Evolutionary conservation across 2,113 vertebrate genomes (phyloP), one percentile per base, ranked within the genome.

Genomic region (Phalacrocorax pelagicus): DNA sequence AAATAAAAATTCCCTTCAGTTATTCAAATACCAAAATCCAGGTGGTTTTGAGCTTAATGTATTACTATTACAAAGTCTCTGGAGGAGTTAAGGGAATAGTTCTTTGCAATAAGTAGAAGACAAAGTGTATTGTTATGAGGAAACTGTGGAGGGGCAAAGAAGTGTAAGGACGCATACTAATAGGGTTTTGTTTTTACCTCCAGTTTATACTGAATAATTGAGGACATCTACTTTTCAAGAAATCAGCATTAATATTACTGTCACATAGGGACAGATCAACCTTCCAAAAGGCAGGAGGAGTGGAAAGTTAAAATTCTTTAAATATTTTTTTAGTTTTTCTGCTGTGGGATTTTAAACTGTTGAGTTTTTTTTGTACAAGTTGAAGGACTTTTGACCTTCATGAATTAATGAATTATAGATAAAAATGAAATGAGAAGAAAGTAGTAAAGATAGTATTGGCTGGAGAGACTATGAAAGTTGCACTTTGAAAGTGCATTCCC

Each of bases 341-440:
- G 59, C 63, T 20, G 9, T 74, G 93, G 75, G 75, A 96, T 88
- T 97, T 95, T 77, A 62, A 94, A 84, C 21, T 86, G 22, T 32
- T 87, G 54, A 75, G 12, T 9, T 40, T 54, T 90, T 65, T 95
- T 94, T 14, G 24, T 47, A 47, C 29, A 59, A 83, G 79, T 65
- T 54, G 26, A 81, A 95, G n/a, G 66, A 92, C 85, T 94, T 96
- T 57, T 94, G 71, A 96, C 92, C 93, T 95, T 96, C 42, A 70
- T 0, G 18, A 93, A 92, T 75, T 82, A 94, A 95, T 91, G 71
- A 94, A 94, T 82, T 90, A 61, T 70, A 90, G 67, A 91, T 89
- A 96, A 92, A 96, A 94, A 83, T 74, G 24, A 74, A 90, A 77
- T 59, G 42, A 59, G 11, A 58, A 2, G 27, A 79, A 92, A 77